phyloP scores from a whole-genome alignment of 2,113 vertebrate genomes.

The Ptyas mucosa region DNA sequence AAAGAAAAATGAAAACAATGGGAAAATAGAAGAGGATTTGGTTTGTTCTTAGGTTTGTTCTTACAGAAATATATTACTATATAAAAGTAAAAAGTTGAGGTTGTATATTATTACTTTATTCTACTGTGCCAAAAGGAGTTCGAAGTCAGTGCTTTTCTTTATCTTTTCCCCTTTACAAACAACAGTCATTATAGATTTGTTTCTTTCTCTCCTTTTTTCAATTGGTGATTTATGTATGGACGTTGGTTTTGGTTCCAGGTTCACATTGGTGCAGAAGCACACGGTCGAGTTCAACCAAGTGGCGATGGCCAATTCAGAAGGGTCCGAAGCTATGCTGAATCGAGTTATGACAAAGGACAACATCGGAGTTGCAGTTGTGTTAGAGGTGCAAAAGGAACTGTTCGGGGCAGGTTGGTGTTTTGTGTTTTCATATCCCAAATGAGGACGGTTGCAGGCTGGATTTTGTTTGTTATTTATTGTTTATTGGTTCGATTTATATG shows the following conservation, averaged over 20 bases:
- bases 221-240: background rate
- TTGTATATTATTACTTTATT: background rate
- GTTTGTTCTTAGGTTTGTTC: background rate
- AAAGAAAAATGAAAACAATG: background rate
- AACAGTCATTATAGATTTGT: background rate
- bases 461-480: background rate
- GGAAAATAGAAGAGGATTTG: background rate
- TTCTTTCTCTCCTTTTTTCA: background rate
- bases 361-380: conserved; percentile 90
- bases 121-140: background rate
- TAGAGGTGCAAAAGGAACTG: conserved; percentile 90
- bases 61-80: background rate
- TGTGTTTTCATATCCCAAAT: accelerated
- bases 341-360: conserved; percentile 99
- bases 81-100: background rate
- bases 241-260: conserved; percentile 66
- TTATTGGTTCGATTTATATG: too few relatives aligned
- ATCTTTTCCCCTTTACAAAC: background rate
- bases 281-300: conserved; percentile 99
- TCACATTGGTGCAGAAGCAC: conserved; percentile 93
- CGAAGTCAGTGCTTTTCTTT: background rate
- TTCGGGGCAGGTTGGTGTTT: conserved; percentile 81
- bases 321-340: conserved; percentile 98
- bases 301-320: conserved; percentile 98
- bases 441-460: too few relatives aligned